Percentiles rank a stretch among this genome's conserved stretches.
Evolutionary conservation across 37 sponge, comb jelly and placozoan genomes (phyloP).

Genomic region (Ianthella basta): DNA sequence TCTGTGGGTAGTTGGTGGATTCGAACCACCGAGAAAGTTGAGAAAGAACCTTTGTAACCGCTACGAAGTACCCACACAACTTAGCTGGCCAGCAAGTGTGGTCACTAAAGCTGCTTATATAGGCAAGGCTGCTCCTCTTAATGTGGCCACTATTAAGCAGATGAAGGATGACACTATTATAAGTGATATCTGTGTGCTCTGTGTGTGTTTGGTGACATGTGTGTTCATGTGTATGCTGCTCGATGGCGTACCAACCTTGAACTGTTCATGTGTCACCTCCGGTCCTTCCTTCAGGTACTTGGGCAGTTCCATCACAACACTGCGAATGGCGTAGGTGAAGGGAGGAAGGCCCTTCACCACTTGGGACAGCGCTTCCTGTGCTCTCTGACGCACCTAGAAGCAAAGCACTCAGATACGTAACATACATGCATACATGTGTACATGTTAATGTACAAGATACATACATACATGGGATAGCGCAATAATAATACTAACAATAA

Average conservation of each 20-base stretch:
- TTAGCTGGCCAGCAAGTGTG: background rate
- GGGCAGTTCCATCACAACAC: conserved; percentile 44
- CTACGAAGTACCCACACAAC: background rate
- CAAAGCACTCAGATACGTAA: background rate
- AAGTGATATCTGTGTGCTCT: background rate
- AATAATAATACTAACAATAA: background rate
- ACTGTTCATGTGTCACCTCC: conserved; percentile 65
- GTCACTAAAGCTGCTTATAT: too few species aligned
- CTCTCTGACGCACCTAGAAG: conserved; percentile 60
- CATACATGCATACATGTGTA: background rate
- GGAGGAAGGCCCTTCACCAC: conserved; percentile 40
- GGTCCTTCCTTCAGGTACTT: conserved; percentile 39
- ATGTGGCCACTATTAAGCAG: too few species aligned
- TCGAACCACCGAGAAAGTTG: background rate
- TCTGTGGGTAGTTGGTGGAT: background rate
- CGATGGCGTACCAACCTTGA: conserved; percentile 82
- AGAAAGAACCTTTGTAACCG: background rate
- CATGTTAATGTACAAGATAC: background rate
- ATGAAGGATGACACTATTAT: too few species aligned
- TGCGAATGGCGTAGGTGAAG: conserved; percentile 54
- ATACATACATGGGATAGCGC: background rate
- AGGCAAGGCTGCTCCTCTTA: too few species aligned
- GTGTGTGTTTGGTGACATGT: background rate
- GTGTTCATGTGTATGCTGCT: background rate
- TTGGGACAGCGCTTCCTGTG: conserved; percentile 43